Conservation (phyloP, 2,888 invertebrate genomes). For the Sphinx pinastri region DNA sequence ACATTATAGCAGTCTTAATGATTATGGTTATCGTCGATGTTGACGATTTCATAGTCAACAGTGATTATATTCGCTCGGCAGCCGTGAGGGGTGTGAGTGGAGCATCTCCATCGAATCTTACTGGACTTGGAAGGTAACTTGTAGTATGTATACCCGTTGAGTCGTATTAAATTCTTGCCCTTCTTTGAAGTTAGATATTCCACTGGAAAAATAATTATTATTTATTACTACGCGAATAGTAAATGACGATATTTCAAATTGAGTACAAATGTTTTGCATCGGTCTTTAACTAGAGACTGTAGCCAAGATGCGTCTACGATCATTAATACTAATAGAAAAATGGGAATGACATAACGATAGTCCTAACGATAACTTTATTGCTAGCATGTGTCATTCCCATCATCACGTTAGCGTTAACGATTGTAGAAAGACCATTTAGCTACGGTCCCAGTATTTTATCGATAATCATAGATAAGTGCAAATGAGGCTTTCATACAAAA, state of each 20-base stretch:
- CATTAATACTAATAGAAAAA: no score
- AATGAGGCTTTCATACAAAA: no score
- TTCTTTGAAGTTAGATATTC: constrained; percentile 31
- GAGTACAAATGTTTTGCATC: neutral
- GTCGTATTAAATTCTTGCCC: constrained; percentile 47
- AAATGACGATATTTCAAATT: no score
- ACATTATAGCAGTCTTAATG: constrained; percentile 22
- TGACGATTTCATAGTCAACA: constrained; percentile 41
- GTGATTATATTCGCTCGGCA: constrained; percentile 52
- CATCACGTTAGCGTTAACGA: no score
- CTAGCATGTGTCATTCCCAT: no score
- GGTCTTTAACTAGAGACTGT: no score
- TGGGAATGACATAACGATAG: no score
- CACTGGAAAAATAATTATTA: constrained; percentile 6
- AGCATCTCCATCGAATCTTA: constrained; percentile 58
- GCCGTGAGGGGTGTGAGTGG: constrained; percentile 51
- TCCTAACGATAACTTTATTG: no score
- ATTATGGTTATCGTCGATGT: constrained; percentile 28
- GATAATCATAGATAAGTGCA: no score
- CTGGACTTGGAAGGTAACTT: constrained; percentile 33
- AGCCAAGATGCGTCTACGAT: no score
- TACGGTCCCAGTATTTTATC: no score
- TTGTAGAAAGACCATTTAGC: no score
- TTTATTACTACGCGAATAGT: neutral
- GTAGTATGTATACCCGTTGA: constrained; percentile 52